Evolutionary conservation across 1,140 invertebrate species (phyloP), one percentile per base, ranked within the genome.

Genomic region (Zaprionus nigranus): DNA sequence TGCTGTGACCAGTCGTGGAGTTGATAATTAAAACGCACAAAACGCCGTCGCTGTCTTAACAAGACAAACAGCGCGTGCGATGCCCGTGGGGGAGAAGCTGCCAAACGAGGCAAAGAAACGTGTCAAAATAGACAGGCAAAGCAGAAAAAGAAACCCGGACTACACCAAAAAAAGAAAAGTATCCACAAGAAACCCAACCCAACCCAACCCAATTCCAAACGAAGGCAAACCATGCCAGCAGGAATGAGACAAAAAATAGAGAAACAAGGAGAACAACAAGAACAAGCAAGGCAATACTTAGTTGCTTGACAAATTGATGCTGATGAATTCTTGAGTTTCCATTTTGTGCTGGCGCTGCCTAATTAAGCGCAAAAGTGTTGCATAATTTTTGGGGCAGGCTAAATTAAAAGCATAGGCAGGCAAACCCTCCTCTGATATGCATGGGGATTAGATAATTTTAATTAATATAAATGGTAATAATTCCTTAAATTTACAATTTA

Each of bases 331-430:
- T 57, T 79, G 57, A 76, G 54, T 71, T 68, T 68, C 66, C 63
- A 30, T 73, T 75, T 67, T 65, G 46, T 67, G 53, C 43, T 60
- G 40, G 64, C 70, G 40, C 57, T 36, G 51, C 51, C 67, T 66
- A 75, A 85, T 85, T 81, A 85, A 76, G 63, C 40, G 60, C 38
- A 72, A 81, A 75, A 75, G 75, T 66, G 69, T 75, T 68, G 82
- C 75, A 79, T 78, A 85, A 51, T 57, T 85, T 73, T 72, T 24
- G n/a, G 63, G 59, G 58, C 46, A 51, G 57, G 65, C 72, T 3
- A 75, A 75, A 75, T 75, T 75, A 40, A 62, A 69, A 69, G 66
- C 66, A 40, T 36, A 17, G 6, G 46, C 4, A 24, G 20, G 9
- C 24, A 24, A 5, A 22, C 20, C 30, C 30, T 34, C 30, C 40